These are phyloP conservation scores for Miltochrista miniata DNA, from an alignment of 2,888 invertebrate genomes.

Conservation along the genomic window DNA sequence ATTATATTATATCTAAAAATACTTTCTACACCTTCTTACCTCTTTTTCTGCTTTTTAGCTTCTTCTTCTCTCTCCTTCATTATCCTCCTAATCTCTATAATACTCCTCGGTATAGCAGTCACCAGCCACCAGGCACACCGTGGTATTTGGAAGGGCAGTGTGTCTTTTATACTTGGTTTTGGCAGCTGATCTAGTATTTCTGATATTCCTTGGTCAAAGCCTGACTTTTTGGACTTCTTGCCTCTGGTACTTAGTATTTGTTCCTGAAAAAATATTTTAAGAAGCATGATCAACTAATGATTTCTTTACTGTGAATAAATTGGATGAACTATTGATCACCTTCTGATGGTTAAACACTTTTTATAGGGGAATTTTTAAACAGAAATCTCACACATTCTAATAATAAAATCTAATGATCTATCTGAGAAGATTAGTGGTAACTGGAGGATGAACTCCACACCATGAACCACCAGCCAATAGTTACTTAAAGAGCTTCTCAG, in stretches of 20 bases:
- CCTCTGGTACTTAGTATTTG: conserved; percentile 87
- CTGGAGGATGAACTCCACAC: too few species aligned
- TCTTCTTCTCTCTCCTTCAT: conserved; percentile 81
- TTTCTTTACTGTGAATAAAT: too few species aligned
- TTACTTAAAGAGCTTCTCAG: too few species aligned
- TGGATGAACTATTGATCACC: too few species aligned
- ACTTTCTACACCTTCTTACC: conserved; percentile 60
- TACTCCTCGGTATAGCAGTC: conserved; percentile 80
- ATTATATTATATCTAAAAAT: too few species aligned
- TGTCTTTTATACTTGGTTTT: conserved; percentile 88
- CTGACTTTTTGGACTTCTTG: conserved; percentile 85
- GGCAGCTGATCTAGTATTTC: conserved; percentile 87
- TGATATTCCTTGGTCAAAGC: conserved; percentile 85
- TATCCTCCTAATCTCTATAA: conserved; percentile 55
- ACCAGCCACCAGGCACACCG: conserved; percentile 85
- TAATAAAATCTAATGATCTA: too few species aligned
- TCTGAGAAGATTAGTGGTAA: too few species aligned
- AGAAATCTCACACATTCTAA: too few species aligned
- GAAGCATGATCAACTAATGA: too few species aligned
- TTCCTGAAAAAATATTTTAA: conserved; percentile 73
- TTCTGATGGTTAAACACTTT: too few species aligned
- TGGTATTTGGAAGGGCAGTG: conserved; percentile 93
- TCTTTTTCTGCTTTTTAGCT: conserved; percentile 83
- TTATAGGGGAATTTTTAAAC: too few species aligned
- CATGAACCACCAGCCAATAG: too few species aligned